Conservation (phyloP, 1,140 invertebrate genomes). For the Zaprionus davidi region DNA sequence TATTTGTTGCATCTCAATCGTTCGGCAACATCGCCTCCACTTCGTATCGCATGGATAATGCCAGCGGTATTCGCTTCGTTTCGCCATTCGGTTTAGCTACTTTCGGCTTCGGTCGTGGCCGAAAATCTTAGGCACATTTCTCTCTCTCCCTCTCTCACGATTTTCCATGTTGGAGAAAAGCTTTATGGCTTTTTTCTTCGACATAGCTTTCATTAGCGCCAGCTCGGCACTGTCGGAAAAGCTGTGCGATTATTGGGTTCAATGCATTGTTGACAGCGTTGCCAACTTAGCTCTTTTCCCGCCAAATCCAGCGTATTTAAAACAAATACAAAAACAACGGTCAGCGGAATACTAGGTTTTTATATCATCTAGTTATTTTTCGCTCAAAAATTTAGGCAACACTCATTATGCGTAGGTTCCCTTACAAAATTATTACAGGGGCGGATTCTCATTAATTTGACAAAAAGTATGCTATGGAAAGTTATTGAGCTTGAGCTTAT, state of each 20-base stretch:
- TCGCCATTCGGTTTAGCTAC: slow-evolving; percentile 24
- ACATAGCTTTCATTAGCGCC: slow-evolving; percentile 12
- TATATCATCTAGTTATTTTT: no score
- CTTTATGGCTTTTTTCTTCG: slow-evolving; percentile 25
- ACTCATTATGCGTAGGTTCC: slow-evolving; percentile 38
- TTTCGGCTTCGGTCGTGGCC: slow-evolving; percentile 10
- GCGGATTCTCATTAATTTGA: slow-evolving; percentile 16
- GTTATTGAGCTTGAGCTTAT: not conserved
- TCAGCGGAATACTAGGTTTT: no score
- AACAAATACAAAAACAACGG: no score
- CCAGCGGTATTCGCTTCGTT: slow-evolving; percentile 34
- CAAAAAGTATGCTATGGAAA: slow-evolving; percentile 4
- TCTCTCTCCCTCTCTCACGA: not conserved
- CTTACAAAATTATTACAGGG: slow-evolving; percentile 19
- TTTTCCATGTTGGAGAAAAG: slow-evolving; percentile 68
- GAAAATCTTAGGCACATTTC: slow-evolving; percentile 16
- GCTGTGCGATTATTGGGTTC: slow-evolving; percentile 41
- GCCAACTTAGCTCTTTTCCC: no score
- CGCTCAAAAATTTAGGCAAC: no score
- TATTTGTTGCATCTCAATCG: slow-evolving; percentile 64
- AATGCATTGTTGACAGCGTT: slow-evolving; percentile 39
- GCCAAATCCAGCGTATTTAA: no score
- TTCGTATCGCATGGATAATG: slow-evolving; percentile 57
- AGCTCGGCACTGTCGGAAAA: slow-evolving; percentile 11
- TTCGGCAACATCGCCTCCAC: slow-evolving; percentile 3